Base-by-base conservation (phyloP, 64 coral and sea anemone species). In the Astreopora myriophthalma region DNA sequence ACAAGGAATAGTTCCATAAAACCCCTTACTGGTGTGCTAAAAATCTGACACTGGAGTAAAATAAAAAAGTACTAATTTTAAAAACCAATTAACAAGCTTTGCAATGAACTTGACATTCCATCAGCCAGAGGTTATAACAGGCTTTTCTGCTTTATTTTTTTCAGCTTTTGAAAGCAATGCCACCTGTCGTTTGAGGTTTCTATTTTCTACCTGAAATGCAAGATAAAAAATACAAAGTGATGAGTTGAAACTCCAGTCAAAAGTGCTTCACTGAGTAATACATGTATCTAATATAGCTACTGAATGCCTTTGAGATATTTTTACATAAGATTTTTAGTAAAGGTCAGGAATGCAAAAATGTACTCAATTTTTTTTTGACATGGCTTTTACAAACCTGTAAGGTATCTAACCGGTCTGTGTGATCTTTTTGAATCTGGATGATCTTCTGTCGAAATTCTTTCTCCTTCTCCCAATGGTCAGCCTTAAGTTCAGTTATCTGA, bases 391-490 rank as follows among this genome's bases (percentile, higher is more conserved):
- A 28, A 14, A 95, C 93, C 93, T 95, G 93, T 30, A 95, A 38
- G 7, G 20, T 5, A 44, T 95, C 88, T 16, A 95, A 11, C 26
- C 88, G 73, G 24, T 95, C 93, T 31, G 58, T 61, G 16, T 84
- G 52, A 13, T 95, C 88, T n/a, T 91, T 95, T 42, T 95, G 93
- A 27, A 95, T 74, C 0, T 61, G 25, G 2, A 30, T 79, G 6
- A 95, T 86, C 32, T 91, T 95, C 25, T 95, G 87, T 71, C 86
- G 48, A 8, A 86, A 84, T 40, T 90, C 93, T 74, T 91, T 95
- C 40, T 95, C 93, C 27, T 90, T 95, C 19, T 91, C 93, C 93
- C 93, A 95, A 27, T 85, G 52, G 24, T 95, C 93, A 40, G 93
- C 93, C 32, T 95, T 95, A 6, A 95, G 60, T 35, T 95, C 93